Percentiles rank a stretch among this genome's conserved stretches.
These are phyloP conservation scores for Tuta absoluta DNA, from an alignment of 2,888 invertebrate genomes.

Conservation along the genomic window DNA sequence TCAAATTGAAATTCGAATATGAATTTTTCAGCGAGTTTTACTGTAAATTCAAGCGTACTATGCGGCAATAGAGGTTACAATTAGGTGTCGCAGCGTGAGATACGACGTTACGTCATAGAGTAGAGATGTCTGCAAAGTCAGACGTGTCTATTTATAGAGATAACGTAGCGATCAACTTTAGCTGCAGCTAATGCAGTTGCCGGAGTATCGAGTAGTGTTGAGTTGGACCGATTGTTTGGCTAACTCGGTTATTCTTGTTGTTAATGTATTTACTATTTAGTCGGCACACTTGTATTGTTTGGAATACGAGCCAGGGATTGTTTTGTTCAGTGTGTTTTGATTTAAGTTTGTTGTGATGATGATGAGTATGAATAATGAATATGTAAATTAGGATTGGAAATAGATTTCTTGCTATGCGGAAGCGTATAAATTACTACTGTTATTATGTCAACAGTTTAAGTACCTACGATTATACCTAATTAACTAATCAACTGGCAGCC, in stretches of 20 bases:
- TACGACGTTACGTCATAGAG: slow-evolving; percentile 47
- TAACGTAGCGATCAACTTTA: slow-evolving; percentile 60
- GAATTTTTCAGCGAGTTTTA: background rate
- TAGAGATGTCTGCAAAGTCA: slow-evolving; percentile 69
- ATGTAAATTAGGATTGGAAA: background rate
- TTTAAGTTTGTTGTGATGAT: background rate
- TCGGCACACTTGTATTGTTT: background rate
- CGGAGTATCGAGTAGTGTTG: slow-evolving; percentile 36
- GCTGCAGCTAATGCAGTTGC: slow-evolving; percentile 53
- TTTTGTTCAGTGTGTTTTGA: slow-evolving; percentile 11
- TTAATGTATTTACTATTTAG: slow-evolving; percentile 18
- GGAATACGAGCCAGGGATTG: background rate
- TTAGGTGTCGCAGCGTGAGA: slow-evolving; percentile 28
- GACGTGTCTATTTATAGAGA: slow-evolving; percentile 72
- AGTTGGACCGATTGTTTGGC: slow-evolving; percentile 53
- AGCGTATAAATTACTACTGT: background rate
- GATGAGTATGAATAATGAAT: background rate
- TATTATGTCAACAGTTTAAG: background rate
- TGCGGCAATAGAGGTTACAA: slow-evolving; percentile 40
- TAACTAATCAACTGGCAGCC: background rate
- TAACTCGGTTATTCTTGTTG: slow-evolving; percentile 36
- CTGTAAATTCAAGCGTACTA: background rate
- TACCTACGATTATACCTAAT: background rate
- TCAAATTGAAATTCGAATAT: too few species aligned
- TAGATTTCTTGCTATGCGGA: background rate